Evolutionary conservation across 2,113 vertebrate species (phyloP).

Genomic region (Emydocephalus ijimae): DNA sequence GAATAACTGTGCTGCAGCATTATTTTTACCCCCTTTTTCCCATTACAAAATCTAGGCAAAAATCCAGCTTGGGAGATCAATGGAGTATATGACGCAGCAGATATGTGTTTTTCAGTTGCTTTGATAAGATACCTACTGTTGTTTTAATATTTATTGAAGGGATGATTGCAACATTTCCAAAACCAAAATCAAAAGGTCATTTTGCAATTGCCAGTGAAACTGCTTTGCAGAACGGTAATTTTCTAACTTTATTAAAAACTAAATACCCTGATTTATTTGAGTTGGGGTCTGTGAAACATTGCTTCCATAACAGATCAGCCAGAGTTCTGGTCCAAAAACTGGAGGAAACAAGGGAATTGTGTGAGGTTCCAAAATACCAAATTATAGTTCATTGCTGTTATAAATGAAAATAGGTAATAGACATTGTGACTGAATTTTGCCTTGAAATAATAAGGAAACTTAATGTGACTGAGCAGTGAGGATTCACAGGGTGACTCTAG

Average conservation of each 20-base stretch:
- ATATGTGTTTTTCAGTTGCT: background rate
- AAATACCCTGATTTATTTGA: background rate
- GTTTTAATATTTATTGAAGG: background rate
- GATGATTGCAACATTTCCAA: background rate
- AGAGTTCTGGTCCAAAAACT: background rate
- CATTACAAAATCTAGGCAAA: background rate
- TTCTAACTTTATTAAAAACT: background rate
- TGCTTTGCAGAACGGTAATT: background rate
- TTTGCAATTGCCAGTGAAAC: background rate
- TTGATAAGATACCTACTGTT: background rate
- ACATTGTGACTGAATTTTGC: background rate
- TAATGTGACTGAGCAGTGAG: background rate
- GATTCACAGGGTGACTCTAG: background rate
- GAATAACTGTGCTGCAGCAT: constrained; percentile 12
- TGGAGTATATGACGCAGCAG: background rate
- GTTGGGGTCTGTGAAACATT: background rate
- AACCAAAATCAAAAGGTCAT: background rate
- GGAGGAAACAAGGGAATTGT: background rate
- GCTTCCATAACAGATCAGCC: background rate
- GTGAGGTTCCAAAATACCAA: background rate
- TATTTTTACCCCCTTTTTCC: background rate
- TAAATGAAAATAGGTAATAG: no score
- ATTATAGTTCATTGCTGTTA: background rate
- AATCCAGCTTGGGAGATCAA: background rate
- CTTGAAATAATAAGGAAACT: background rate